Conservation (phyloP, 2,888 invertebrate species). For the Erannis defoliaria region DNA sequence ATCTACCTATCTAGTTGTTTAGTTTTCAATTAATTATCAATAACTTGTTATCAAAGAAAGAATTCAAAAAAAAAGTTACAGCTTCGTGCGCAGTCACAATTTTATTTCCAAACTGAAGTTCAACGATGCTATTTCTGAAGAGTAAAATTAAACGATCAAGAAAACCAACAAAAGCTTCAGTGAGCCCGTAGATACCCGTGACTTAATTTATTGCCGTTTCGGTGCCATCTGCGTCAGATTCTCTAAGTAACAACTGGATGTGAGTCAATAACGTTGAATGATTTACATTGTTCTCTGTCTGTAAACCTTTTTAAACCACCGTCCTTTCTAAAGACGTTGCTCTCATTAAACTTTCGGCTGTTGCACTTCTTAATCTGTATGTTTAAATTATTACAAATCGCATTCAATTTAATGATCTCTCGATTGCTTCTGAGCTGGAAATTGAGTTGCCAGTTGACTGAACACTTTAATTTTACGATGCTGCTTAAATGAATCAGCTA, state of each 20-base stretch:
- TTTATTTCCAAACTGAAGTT: constrained; percentile 13
- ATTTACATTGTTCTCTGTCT: constrained; percentile 56
- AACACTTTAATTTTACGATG: constrained; percentile 69
- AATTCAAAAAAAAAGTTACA: not conserved
- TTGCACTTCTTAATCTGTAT: constrained; percentile 20
- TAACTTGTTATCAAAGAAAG: not conserved
- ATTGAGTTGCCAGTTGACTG: constrained; percentile 65
- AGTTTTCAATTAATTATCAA: too few relatives aligned
- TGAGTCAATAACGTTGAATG: constrained; percentile 73
- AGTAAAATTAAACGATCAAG: constrained; percentile 55
- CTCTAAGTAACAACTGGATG: constrained; percentile 62
- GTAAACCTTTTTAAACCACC: constrained; percentile 20
- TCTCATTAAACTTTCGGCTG: constrained; percentile 21
- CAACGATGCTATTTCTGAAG: constrained; percentile 43
- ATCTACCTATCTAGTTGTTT: too few relatives aligned
- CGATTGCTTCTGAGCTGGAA: constrained; percentile 52
- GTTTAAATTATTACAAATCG: constrained; percentile 34
- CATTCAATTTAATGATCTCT: constrained; percentile 46
- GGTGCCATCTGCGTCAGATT: constrained; percentile 69
- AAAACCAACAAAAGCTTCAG: constrained; percentile 55
- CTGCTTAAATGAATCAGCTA: constrained; percentile 68
- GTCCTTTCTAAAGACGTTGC: constrained; percentile 16
- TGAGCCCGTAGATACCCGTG: constrained; percentile 53
- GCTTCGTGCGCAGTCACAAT: not conserved
- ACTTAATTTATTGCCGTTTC: constrained; percentile 70